Evolutionary conservation across 2,797 vertebrate species (phyloP).

Genomic region (Spheniscus humboldti): DNA sequence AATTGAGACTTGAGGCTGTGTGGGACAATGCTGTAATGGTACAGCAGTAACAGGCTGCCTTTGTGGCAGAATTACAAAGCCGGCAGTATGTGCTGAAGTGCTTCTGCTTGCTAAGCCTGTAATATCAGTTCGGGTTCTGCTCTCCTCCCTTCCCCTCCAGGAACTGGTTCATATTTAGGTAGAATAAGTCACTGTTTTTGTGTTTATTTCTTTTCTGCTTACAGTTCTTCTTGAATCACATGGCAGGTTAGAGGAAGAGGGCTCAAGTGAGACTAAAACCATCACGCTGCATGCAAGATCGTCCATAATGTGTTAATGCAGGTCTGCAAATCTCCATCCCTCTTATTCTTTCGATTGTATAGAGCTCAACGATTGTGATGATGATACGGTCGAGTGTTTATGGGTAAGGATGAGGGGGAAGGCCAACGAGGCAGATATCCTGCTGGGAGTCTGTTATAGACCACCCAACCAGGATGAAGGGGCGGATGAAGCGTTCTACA

Average conservation of each 20-base stretch:
- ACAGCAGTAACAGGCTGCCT: conserved; percentile 33
- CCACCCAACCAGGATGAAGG: too few species aligned
- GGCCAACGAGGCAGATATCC: too few species aligned
- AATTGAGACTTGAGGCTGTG: not conserved
- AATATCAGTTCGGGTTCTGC: not conserved
- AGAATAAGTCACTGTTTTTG: conserved; percentile 11
- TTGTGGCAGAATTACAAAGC: conserved; percentile 44
- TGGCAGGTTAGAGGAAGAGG: not conserved
- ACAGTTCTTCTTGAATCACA: not conserved
- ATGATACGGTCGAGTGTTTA: too few species aligned
- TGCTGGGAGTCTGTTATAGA: too few species aligned
- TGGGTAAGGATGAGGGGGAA: too few species aligned
- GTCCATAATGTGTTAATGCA: not conserved
- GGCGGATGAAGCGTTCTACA: too few species aligned
- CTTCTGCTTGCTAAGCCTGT: not conserved
- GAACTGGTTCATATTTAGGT: not conserved
- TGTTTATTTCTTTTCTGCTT: not conserved
- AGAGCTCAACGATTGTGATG: too few species aligned
- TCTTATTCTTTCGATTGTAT: not conserved
- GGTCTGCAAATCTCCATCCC: not conserved
- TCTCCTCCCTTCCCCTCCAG: conserved; percentile 2
- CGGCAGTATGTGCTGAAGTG: not conserved
- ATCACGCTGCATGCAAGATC: not conserved
- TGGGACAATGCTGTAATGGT: conserved; percentile 2
- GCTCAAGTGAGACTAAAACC: not conserved